Evolutionary conservation across 2,888 invertebrate species (phyloP).

Genomic region (Lamellibrachia columna): DNA sequence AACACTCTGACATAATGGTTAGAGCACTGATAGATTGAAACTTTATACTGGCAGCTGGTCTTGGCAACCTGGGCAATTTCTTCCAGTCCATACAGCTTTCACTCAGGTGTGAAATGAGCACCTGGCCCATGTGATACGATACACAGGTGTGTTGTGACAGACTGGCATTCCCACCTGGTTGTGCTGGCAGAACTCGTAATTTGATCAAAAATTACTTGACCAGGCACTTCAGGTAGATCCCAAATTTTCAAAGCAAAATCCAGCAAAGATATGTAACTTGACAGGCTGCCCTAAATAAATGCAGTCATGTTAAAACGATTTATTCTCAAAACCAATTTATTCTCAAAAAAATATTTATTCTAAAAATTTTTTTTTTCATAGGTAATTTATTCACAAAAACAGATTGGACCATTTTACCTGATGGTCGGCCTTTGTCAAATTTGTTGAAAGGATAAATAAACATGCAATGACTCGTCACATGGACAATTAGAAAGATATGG

Average conservation of each 20-base stretch:
- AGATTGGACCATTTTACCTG: not conserved
- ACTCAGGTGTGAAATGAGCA: conserved; percentile 12
- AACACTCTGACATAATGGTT: not conserved
- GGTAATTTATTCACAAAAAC: not conserved
- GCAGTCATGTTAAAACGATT: not conserved
- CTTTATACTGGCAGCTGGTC: not conserved
- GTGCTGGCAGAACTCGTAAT: not conserved
- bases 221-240: not conserved
- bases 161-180: not conserved
- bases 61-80: not conserved
- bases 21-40: not conserved
- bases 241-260: not conserved
- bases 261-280: not conserved
- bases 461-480: not conserved
- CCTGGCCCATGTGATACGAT: not conserved
- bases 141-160: not conserved
- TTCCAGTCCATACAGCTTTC: not conserved
- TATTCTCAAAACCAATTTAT: not conserved
- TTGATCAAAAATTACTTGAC: not conserved
- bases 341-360: not conserved
- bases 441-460: not conserved
- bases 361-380: not conserved
- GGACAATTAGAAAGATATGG: not conserved
- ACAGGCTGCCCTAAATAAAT: not conserved
- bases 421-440: not conserved